Base-by-base conservation (phyloP, 2,888 invertebrate species). In the Cantharis lateralis region DNA sequence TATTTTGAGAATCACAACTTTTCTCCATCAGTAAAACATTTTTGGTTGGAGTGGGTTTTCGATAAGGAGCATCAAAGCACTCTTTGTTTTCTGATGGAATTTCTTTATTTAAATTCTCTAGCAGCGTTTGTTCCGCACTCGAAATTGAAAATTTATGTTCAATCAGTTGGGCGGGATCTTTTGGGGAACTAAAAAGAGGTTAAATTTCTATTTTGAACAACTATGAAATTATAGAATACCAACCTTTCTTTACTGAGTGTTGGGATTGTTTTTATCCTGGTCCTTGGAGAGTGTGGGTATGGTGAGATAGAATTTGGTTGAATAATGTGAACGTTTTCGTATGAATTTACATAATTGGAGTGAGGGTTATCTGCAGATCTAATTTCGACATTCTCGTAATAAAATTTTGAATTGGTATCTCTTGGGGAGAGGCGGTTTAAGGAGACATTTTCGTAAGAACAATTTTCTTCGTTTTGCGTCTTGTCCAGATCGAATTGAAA, bases 241-340 rank as follows among this genome's bases (percentile, higher is more conserved):
- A 68, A 77, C 77, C 71, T 74, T 24, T 78, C 78, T 48, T 75
- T 78, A 15, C 70, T 78, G 4, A 70, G 24, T 2, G 82, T 80
- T 26, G 86, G 83, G 81, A 91, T 91, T 0, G 93, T 93, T 83
- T 91, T 92, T 26, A 93, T 93, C 85, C 91, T 89, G 2, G 91
- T 91, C 78, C 93, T 89, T 1, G 93, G 93, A 15, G 88, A 85
- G 87, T 91, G 87, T 87, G 90, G 62, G 89, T 90, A 81, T 88
- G 89, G 0, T 89, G 90, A 32, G 88, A 90, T 82, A 88, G 90
- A 61, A 89, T 90, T 85, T 89, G 9, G 89, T 78, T 80, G 88
- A 18, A 86, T 84, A 70, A 88, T 86, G 70, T 89, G 88, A 1
- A 93, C 90, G 84, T 93, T 93, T 85, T 93, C 93, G 82, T 93